These are phyloP conservation scores for Malurus splendens DNA, from an alignment of 2,797 vertebrate species.

Conservation along the genomic window DNA sequence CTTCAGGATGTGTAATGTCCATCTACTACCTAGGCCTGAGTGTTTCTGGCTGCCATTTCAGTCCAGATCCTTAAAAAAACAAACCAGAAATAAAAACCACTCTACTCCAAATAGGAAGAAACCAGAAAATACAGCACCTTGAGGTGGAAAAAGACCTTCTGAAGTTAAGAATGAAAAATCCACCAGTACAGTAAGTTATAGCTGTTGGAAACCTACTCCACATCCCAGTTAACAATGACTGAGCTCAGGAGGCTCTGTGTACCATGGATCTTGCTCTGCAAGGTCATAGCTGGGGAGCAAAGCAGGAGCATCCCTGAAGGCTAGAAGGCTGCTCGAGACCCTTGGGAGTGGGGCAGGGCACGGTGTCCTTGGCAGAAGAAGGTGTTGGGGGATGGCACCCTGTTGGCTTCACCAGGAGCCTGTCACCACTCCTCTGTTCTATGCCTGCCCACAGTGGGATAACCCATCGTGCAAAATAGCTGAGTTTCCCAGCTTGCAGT, in stretches of 20 bases:
- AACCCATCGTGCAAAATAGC: background rate
- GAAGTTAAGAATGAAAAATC: background rate
- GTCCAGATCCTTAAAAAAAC: too few relatives aligned
- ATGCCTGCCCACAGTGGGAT: background rate
- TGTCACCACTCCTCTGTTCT: background rate
- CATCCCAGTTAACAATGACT: background rate
- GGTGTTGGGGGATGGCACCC: background rate
- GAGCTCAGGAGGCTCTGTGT: fast-evolving
- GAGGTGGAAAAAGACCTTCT: background rate
- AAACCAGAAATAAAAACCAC: background rate
- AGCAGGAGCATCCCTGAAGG: background rate
- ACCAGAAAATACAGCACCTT: background rate
- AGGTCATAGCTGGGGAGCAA: background rate
- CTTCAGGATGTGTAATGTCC: background rate
- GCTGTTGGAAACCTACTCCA: background rate
- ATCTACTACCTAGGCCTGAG: fast-evolving
- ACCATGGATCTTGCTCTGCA: background rate
- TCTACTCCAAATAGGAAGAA: background rate
- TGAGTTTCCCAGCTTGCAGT: background rate
- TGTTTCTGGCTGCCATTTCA: background rate
- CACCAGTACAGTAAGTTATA: background rate
- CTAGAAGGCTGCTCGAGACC: background rate
- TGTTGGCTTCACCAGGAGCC: background rate
- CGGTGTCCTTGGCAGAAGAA: background rate
- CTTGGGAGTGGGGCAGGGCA: background rate